Evolutionary conservation across 2,888 invertebrate species (phyloP).

Genomic region (Liopterus haemorrhoidalis): DNA sequence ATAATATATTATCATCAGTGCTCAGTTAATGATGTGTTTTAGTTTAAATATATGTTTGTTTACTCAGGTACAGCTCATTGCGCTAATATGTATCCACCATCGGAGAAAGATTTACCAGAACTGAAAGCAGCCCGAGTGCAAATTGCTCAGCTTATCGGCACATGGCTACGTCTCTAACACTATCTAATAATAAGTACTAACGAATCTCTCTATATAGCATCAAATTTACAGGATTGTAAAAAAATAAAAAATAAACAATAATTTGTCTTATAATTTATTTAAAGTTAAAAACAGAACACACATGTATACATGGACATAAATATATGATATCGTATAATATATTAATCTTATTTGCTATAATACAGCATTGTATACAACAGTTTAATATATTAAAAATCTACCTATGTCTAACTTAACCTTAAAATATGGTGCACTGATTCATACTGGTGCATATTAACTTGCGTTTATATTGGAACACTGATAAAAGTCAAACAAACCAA

Average conservation of each 20-base stretch:
- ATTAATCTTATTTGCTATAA: not conserved
- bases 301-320: not conserved
- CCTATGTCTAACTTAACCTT: too few species aligned
- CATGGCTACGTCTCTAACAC: conserved; percentile 50
- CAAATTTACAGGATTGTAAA: not conserved
- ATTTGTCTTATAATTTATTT: not conserved
- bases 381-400: too few species aligned
- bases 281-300: not conserved
- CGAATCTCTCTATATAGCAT: too few species aligned
- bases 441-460: too few species aligned
- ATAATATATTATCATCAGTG: too few species aligned
- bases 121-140: conserved; percentile 62
- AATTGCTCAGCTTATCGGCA: conserved; percentile 53
- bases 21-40: too few species aligned
- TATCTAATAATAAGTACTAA: not conserved
- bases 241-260: not conserved
- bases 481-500: too few species aligned
- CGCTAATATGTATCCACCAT: conserved; percentile 84
- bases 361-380: not conserved
- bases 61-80: conserved; percentile 83
- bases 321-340: not conserved
- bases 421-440: too few species aligned
- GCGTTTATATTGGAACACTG: too few species aligned
- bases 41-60: not conserved
- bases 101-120: conserved; percentile 59